Percentiles rank a stretch among this genome's conserved stretches.
phyloP scores from a whole-genome alignment of 2,888 invertebrate genomes.

The Leptura quadrifasciata region DNA sequence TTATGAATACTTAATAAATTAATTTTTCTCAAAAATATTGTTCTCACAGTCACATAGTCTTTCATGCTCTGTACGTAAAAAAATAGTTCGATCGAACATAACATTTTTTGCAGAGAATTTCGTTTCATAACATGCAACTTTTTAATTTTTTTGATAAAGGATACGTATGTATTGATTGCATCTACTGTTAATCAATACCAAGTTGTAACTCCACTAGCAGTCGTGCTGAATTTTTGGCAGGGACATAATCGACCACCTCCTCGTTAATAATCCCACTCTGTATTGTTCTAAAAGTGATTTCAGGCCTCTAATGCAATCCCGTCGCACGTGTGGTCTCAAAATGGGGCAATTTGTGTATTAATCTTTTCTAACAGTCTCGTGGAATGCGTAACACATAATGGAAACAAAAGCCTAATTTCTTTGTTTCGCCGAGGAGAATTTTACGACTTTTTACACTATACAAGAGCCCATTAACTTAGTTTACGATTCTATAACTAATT shows the following conservation, averaged over 20 bases:
- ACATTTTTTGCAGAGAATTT: no score
- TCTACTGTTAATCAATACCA: no score
- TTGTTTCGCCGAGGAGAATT: neutral
- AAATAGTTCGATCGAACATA: no score
- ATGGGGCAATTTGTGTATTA: slow-evolving; percentile 2
- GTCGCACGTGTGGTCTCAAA: slow-evolving; percentile 1
- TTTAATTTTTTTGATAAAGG: no score
- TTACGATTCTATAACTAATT: slow-evolving; percentile 30
- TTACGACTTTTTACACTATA: slow-evolving; percentile 21
- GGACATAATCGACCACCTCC: neutral
- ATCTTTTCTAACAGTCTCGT: slow-evolving; percentile 4
- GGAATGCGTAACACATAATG: neutral
- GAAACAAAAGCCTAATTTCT: slow-evolving; percentile 3
- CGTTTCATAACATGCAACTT: no score
- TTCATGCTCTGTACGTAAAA: no score
- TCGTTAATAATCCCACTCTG: neutral
- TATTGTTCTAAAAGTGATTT: neutral
- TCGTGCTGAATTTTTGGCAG: neutral
- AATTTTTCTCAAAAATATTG: no score
- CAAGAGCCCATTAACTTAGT: neutral
- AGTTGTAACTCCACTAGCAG: no score
- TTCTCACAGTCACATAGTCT: no score
- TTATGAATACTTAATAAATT: no score
- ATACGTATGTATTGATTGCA: no score
- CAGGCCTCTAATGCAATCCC: neutral